These are phyloP conservation scores for Agapornis roseicollis DNA, from an alignment of 2,113 vertebrate genomes.

Conservation along the genomic window DNA sequence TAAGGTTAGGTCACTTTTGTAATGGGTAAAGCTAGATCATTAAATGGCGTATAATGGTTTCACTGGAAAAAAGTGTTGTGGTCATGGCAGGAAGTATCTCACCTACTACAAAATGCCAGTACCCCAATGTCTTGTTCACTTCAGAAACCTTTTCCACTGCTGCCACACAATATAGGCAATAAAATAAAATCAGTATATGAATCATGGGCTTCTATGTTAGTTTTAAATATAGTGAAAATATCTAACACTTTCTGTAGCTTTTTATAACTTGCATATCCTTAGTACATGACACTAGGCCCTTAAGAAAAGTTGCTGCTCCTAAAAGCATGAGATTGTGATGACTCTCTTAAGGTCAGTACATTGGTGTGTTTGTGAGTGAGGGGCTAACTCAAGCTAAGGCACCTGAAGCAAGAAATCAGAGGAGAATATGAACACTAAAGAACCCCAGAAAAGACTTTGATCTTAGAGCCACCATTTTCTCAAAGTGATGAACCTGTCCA, in stretches of 20 bases:
- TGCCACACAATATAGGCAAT: background rate
- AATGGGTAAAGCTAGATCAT: background rate
- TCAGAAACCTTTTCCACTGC: background rate
- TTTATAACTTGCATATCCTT: background rate
- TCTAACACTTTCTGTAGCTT: background rate
- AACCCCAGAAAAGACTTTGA: background rate
- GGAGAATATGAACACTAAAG: background rate
- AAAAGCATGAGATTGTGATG: background rate
- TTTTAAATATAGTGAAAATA: background rate
- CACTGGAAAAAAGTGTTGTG: background rate
- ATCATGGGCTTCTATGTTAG: background rate
- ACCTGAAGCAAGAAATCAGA: background rate
- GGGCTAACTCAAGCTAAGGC: background rate
- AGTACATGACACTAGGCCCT: background rate
- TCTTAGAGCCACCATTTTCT: background rate
- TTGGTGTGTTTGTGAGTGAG: background rate
- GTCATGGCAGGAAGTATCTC: background rate
- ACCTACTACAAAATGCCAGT: background rate
- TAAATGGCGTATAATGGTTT: background rate
- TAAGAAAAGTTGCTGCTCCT: background rate
- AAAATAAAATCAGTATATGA: background rate
- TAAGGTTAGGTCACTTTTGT: rapidly evolving
- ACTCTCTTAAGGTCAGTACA: background rate
- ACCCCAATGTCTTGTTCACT: background rate
- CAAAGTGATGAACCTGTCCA: background rate